These are phyloP conservation scores for Amblyteles armatorius DNA, from an alignment of 2,888 invertebrate genomes.

Conservation along the genomic window DNA sequence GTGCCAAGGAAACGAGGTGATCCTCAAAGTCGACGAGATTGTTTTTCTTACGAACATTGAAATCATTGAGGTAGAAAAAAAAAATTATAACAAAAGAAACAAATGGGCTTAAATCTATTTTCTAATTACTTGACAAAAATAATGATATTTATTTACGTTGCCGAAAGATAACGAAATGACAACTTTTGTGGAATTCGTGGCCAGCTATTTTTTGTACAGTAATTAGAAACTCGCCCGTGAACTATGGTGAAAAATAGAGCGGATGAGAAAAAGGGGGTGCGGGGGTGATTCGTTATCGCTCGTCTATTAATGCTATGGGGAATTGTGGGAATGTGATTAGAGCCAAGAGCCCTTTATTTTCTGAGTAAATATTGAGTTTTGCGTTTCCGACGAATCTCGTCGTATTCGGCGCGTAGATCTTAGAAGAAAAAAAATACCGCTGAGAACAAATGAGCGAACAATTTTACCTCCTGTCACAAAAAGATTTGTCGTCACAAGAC, in stretches of 20 bases:
- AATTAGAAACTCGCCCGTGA: constrained; percentile 2
- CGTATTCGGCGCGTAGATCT: constrained; percentile 32
- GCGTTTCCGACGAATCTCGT: constrained; percentile 23
- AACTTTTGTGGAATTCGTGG: neutral
- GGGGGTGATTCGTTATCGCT: neutral
- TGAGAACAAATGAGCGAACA: constrained; percentile 26
- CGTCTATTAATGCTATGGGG: constrained; percentile 16
- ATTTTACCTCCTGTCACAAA: constrained; percentile 44
- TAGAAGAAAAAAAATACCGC: constrained; percentile 4
- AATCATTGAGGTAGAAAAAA: neutral
- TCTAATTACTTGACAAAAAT: neutral
- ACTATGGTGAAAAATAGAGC: neutral
- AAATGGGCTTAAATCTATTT: neutral
- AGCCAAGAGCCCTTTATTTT: constrained; percentile 52
- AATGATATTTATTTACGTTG: constrained; percentile 9
- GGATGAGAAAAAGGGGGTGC: neutral
- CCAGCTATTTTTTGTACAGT: constrained; percentile 1
- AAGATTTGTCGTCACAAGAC: constrained; percentile 56
- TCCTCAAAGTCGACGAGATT: neutral
- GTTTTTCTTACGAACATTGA: constrained; percentile 21
- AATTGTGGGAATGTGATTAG: constrained; percentile 29
- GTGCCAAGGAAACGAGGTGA: constrained; percentile 49
- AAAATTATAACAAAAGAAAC: neutral
- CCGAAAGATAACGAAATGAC: constrained; percentile 6
- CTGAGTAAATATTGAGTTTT: constrained; percentile 51